phyloP scores from a whole-genome alignment of 2,113 vertebrate species.

The Dissostichus mawsoni region DNA sequence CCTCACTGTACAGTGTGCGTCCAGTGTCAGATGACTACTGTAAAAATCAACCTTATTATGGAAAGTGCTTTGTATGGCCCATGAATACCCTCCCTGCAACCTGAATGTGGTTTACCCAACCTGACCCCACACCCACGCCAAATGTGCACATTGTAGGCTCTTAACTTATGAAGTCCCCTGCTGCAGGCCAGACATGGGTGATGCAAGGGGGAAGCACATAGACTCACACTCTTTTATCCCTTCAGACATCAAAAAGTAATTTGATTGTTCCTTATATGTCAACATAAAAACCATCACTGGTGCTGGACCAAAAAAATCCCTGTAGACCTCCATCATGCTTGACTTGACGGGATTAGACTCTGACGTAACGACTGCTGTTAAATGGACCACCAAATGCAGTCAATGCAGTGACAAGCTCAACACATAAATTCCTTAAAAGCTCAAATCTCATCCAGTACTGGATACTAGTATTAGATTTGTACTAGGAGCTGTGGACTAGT shows the following conservation, averaged over 20 bases:
- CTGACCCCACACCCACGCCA: constrained; percentile 1
- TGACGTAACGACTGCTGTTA: constrained; percentile 28
- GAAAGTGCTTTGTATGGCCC: constrained; percentile 19
- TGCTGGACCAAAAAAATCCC: constrained; percentile 64
- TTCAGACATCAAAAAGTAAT: constrained; percentile 41
- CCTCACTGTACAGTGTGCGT: not conserved
- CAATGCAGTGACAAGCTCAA: constrained; percentile 17
- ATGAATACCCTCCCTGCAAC: constrained; percentile 2
- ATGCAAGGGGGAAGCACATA: constrained; percentile 55
- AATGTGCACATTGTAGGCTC: constrained; percentile 54
- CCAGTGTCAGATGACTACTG: constrained; percentile 22
- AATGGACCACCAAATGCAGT: constrained; percentile 31
- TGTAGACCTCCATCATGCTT: constrained; percentile 47
- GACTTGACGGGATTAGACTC: constrained; percentile 56
- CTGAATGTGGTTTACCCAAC: constrained; percentile 23
- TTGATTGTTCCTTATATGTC: constrained; percentile 30
- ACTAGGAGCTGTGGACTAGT: constrained; percentile 8
- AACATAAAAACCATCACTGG: constrained; percentile 44
- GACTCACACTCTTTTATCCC: constrained; percentile 29
- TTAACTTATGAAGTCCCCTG: constrained; percentile 38
- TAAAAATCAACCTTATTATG: constrained; percentile 12
- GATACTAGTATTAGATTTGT: constrained; percentile 17
- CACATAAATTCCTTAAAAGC: constrained; percentile 29
- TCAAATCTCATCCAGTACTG: constrained; percentile 1
- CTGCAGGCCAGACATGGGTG: constrained; percentile 53